Conservation (phyloP, 1,140 invertebrate genomes). For the Riptortus pedestris region DNA sequence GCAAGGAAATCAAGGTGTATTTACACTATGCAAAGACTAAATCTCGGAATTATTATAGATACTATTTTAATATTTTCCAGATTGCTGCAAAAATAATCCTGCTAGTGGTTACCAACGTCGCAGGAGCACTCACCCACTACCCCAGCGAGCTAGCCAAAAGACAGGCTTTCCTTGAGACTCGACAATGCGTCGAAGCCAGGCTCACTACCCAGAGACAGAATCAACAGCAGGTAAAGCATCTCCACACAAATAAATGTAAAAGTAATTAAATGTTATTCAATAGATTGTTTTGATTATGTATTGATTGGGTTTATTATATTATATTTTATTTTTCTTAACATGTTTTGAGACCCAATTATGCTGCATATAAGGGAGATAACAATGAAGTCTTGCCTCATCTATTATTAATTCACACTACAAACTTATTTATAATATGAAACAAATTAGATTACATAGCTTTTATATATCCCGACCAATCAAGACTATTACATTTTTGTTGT, state of each 20-base stretch:
- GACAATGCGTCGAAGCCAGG: slow-evolving; percentile 84
- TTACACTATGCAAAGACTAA: no score
- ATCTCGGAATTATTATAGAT: no score
- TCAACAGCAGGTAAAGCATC: slow-evolving; percentile 80
- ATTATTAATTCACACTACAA: no score
- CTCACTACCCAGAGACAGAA: slow-evolving; percentile 87
- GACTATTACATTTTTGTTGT: no score
- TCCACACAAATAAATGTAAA: no score
- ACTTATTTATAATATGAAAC: no score
- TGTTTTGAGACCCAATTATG: no score
- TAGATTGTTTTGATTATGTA: neutral
- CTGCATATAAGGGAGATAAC: no score
- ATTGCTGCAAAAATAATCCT: slow-evolving; percentile 56
- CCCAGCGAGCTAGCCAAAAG: slow-evolving; percentile 82
- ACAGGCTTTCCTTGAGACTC: slow-evolving; percentile 87
- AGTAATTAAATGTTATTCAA: neutral
- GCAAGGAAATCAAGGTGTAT: no score
- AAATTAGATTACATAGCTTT: no score
- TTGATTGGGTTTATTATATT: neutral
- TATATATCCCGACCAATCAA: no score
- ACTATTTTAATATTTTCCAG: slow-evolving; percentile 47
- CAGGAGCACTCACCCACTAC: slow-evolving; percentile 84
- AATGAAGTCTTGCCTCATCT: no score
- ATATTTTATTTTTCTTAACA: slow-evolving; percentile 14
- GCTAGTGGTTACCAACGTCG: slow-evolving; percentile 67